Conservation (phyloP, 2,888 invertebrate genomes). For the Cheilosia vulpina region DNA sequence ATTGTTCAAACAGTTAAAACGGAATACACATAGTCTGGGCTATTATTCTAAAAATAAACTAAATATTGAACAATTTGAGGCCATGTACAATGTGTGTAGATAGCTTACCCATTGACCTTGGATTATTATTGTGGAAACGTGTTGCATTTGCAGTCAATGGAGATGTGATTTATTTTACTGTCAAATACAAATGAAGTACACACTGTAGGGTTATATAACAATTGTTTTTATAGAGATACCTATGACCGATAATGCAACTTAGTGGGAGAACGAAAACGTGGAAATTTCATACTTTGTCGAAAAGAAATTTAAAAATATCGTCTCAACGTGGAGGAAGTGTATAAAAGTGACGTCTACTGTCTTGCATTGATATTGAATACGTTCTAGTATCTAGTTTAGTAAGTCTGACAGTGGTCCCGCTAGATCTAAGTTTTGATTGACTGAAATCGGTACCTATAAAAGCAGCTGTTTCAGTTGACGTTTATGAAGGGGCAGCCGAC, state of each 20-base stretch:
- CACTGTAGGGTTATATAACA: background rate
- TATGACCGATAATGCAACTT: background rate
- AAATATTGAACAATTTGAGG: conserved; percentile 21
- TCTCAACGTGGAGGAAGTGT: no score
- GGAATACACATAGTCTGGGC: background rate
- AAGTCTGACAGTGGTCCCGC: no score
- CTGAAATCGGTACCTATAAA: no score
- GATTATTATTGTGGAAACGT: conserved; percentile 6
- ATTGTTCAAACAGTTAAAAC: conserved; percentile 3
- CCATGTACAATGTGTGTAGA: background rate
- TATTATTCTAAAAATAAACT: conserved; percentile 21
- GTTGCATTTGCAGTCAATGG: conserved; percentile 1
- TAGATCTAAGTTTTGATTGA: no score
- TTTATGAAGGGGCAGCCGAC: no score
- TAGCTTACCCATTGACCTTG: conserved; percentile 26
- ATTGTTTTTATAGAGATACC: background rate
- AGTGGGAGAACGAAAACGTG: no score
- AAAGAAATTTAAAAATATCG: no score
- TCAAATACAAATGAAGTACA: background rate
- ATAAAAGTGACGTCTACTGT: no score
- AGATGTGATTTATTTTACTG: background rate
- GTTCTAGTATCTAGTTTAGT: no score
- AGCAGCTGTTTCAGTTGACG: no score
- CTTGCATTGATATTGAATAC: no score
- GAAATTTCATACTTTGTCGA: no score